Evolutionary conservation across 2,888 invertebrate genomes (phyloP).

Genomic region (Drosophila emarginata): DNA sequence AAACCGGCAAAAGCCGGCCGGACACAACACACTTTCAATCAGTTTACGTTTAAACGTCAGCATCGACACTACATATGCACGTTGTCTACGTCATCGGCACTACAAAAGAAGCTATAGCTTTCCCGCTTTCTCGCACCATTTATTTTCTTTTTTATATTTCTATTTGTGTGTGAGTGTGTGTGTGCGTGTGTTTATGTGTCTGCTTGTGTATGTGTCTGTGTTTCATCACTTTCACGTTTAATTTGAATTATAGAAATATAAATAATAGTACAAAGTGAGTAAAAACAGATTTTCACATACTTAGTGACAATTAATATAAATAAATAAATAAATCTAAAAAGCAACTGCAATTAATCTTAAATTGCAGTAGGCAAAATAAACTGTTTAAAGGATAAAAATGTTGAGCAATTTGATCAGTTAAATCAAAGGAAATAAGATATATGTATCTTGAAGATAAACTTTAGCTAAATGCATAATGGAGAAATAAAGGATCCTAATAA

Average conservation of each 20-base stretch:
- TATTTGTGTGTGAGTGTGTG: constrained; percentile 8
- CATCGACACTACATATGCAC: constrained; percentile 57
- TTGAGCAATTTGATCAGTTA: too few relatives aligned
- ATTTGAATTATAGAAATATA: constrained; percentile 17
- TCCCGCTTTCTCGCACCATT: background rate
- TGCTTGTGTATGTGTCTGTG: constrained; percentile 18
- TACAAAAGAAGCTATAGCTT: background rate
- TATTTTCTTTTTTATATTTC: constrained; percentile 14
- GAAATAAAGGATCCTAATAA: too few relatives aligned
- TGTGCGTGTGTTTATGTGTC: constrained; percentile 11
- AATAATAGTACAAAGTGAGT: constrained; percentile 6
- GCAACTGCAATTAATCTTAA: too few relatives aligned
- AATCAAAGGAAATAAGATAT: too few relatives aligned
- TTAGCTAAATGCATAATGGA: too few relatives aligned
- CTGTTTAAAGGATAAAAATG: too few relatives aligned
- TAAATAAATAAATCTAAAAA: too few relatives aligned
- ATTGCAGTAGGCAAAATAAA: too few relatives aligned
- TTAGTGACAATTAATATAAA: too few relatives aligned
- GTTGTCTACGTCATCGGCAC: constrained; percentile 33
- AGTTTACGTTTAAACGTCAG: constrained; percentile 71
- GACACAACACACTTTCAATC: constrained; percentile 69
- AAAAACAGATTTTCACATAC: background rate
- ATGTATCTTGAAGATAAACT: too few relatives aligned
- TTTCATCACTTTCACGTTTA: constrained; percentile 39
- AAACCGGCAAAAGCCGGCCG: constrained; percentile 6